Conservation (phyloP, 2,888 invertebrate genomes). For the Amphimallon solstitiale region DNA sequence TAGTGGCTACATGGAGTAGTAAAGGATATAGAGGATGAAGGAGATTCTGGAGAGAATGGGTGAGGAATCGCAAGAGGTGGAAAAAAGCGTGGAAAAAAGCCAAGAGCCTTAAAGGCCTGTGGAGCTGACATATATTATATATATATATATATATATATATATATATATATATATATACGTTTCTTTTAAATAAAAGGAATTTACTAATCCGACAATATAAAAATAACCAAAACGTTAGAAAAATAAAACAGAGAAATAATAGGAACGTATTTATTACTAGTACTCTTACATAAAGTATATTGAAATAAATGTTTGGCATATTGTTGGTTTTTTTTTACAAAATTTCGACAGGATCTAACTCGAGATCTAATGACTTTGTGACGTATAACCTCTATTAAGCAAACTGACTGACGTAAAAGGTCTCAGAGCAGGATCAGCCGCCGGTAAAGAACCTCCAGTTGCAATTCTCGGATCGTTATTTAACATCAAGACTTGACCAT, state of each 20-base stretch:
- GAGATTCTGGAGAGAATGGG: too few species aligned
- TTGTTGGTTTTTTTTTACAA: constrained; percentile 18
- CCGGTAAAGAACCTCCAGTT: constrained; percentile 54
- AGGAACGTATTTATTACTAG: constrained; percentile 16
- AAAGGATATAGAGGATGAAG: too few species aligned
- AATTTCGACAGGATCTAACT: constrained; percentile 1
- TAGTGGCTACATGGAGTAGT: too few species aligned
- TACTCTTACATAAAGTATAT: constrained; percentile 8
- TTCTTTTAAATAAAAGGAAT: too few species aligned
- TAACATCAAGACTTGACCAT: constrained; percentile 50
- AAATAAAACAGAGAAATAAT: neutral
- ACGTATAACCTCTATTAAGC: constrained; percentile 47
- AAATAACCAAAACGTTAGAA: neutral
- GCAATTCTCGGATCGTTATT: constrained; percentile 50
- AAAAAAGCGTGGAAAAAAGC: too few species aligned
- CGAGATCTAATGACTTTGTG: constrained; percentile 35
- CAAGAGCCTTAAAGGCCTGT: too few species aligned
- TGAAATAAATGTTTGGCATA: constrained; percentile 36
- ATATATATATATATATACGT: too few species aligned
- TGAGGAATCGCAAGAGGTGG: too few species aligned
- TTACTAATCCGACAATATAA: too few species aligned
- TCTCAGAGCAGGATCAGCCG: constrained; percentile 57
- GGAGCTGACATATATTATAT: too few species aligned
- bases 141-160: too few species aligned
- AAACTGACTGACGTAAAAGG: constrained; percentile 60